Evolutionary conservation across 2,113 vertebrate species (phyloP).

Genomic region (Hemichromis elongatus): DNA sequence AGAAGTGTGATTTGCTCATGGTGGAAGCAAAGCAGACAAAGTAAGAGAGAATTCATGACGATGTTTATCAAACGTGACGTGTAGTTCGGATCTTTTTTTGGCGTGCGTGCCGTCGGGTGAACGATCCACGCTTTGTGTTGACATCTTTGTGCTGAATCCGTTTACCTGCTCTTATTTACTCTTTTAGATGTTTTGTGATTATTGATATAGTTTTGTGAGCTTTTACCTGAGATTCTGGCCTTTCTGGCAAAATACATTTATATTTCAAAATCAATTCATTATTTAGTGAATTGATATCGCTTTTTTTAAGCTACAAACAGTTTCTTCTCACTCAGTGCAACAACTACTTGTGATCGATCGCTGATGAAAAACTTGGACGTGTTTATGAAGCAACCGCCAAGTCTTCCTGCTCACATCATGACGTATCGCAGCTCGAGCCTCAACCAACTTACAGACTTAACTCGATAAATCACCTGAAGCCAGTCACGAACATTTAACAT

Average conservation of each 20-base stretch:
- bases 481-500: background rate
- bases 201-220: background rate
- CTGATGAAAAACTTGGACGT: background rate
- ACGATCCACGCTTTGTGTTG: background rate
- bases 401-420: background rate
- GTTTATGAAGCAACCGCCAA: fast-evolving
- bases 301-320: background rate
- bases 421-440: background rate
- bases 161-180: background rate
- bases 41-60: too few species aligned
- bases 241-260: background rate
- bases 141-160: background rate
- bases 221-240: background rate
- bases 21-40: too few species aligned
- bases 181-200: background rate
- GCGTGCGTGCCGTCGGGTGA: fast-evolving
- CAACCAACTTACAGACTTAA: background rate
- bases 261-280: background rate
- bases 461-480: background rate
- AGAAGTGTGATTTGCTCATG: too few species aligned
- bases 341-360: background rate
- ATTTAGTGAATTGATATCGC: background rate
- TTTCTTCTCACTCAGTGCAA: background rate
- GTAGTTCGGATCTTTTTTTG: background rate
- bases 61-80: fast-evolving